Evolutionary conservation across 2,797 vertebrate genomes (phyloP), one percentile per base, ranked within the genome.

Genomic region (Coendou prehensilis): DNA sequence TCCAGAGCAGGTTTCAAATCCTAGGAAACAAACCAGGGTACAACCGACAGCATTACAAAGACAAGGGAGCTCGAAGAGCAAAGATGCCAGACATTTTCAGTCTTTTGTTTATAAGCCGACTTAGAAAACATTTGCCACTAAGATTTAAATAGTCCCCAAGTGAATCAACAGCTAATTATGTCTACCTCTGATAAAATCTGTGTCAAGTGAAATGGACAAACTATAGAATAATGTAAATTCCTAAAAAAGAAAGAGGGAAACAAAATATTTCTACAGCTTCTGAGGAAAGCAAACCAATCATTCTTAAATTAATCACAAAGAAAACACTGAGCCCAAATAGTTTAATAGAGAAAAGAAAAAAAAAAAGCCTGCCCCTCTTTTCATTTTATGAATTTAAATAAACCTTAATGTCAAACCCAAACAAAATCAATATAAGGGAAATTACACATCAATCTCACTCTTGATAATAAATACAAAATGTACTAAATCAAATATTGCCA

Each of bases 401-500:
- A 85, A 87, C 20, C 37, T 86, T 93, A 89, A 76, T 41, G 41
- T 86, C 87, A 88, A 94, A 83, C 5, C 54, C 28, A 91, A 73
- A 86, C 22, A 91, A 90, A 93, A 80, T 80, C 80, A 94, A 89
- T 57, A 84, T 54, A 84, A 81, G 47, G 45, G 14, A 88, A 96
- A 76, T 78, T 88, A 85, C 6, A 85, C 14, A 73, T 79, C 26
- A 85, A 61, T 92, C 54, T 86, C 52, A 80, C 0, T 69, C 9
- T 50, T 71, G 11, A 93, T 86, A 80, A 95, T 94, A 94, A 94
- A 83, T 41, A 23, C 9, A 91, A 97, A 96, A 92, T 90, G 9
- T 45, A 78, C n/a, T 71, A 79, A 84, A 56, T 56, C 33, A 95
- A 95, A 93, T 93, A 96, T 50, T 73, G 37, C 23, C 78, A 79